Conservation (phyloP, 2,113 vertebrate genomes). For the Oryctolagus cuniculus region mOryCun1.1 NC_091436.1:55412001-55412500, state of each 20-base stretch:
- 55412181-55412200: neutral
- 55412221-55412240: neutral
- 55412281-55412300: neutral
- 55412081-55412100: neutral
- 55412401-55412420: neutral
- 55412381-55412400: neutral
- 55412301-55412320: neutral
- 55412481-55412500: neutral
- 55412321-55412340: neutral
- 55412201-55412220: neutral
- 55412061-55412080: neutral
- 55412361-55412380: neutral
- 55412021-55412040: neutral
- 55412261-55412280: neutral
- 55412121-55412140: neutral
- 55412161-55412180: neutral
- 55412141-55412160: neutral
- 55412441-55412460: neutral
- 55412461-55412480: neutral
- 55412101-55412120: neutral
- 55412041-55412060: neutral
- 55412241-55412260: neutral
- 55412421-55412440: neutral
- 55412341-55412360: neutral
- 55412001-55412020: neutral